phyloP scores from a whole-genome alignment of 2,113 vertebrate species.

The Peromyscus polionotus region DNA sequence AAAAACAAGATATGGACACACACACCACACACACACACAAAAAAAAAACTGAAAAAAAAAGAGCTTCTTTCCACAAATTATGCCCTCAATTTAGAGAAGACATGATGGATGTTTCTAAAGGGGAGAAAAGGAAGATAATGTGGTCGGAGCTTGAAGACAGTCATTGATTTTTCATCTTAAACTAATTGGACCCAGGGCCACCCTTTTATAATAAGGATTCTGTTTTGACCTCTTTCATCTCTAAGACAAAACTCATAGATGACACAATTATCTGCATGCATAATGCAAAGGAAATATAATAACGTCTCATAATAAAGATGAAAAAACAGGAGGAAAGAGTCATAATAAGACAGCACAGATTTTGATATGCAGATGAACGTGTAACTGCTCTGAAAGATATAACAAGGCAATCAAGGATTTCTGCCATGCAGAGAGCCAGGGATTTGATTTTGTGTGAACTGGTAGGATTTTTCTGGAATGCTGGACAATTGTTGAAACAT shows the following conservation, averaged over 20 bases:
- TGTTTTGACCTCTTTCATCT: conserved; percentile 8
- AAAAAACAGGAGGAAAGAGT: not conserved
- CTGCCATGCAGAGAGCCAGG: not conserved
- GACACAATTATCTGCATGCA: conserved; percentile 32
- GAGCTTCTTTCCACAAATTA: not conserved
- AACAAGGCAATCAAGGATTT: not conserved
- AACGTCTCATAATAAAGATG: not conserved
- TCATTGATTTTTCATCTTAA: not conserved
- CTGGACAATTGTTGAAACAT: not conserved
- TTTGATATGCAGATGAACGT: not conserved
- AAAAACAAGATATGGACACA: not conserved
- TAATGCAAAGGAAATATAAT: conserved; percentile 28
- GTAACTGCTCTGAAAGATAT: not conserved
- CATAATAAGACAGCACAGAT: not conserved
- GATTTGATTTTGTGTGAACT: not conserved
- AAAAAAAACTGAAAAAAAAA: not conserved
- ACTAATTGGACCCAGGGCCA: not conserved
- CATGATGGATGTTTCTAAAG: not conserved
- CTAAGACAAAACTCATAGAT: conserved; percentile 1
- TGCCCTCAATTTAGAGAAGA: not conserved
- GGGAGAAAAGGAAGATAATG: not conserved
- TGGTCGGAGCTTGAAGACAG: not conserved
- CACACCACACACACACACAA: not conserved
- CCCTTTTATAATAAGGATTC: not conserved
- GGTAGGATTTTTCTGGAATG: not conserved